Percentiles rank a stretch among this genome's conserved stretches.
These are phyloP conservation scores for Sympetrum striolatum DNA, from an alignment of 2,888 invertebrate genomes.

Conservation along the genomic window DNA sequence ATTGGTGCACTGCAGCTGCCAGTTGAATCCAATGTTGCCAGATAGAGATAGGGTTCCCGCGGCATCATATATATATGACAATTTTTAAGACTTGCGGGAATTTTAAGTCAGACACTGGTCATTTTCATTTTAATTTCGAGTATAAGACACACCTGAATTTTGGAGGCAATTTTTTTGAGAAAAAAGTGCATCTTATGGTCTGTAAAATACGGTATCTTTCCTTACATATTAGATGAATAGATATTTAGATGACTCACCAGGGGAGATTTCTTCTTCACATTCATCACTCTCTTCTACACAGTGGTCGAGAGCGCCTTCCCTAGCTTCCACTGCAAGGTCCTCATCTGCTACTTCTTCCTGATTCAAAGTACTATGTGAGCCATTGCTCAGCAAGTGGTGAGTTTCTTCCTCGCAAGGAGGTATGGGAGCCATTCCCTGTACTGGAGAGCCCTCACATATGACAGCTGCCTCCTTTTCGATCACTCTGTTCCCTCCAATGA, in stretches of 20 bases:
- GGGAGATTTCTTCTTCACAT: slow-evolving; percentile 49
- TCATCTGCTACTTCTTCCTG: slow-evolving; percentile 36
- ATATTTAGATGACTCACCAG: slow-evolving; percentile 46
- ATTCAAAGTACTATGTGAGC: slow-evolving; percentile 47
- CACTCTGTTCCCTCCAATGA: slow-evolving; percentile 52
- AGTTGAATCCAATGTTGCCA: no score
- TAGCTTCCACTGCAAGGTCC: slow-evolving; percentile 27
- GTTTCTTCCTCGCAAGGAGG: slow-evolving; percentile 55
- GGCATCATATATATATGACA: no score
- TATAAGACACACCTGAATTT: no score
- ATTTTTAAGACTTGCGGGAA: no score
- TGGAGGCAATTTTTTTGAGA: no score
- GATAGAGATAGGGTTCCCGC: no score
- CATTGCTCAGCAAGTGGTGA: slow-evolving; percentile 55
- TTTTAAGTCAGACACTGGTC: no score
- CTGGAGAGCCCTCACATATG: slow-evolving; percentile 53
- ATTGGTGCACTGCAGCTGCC: no score
- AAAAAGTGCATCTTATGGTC: no score
- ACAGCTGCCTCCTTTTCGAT: slow-evolving; percentile 52
- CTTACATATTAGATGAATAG: no score
- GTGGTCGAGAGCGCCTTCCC: neutral
- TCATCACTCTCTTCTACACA: slow-evolving; percentile 47
- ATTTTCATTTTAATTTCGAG: no score
- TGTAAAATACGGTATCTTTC: no score
- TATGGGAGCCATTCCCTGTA: slow-evolving; percentile 49